Conservation (phyloP, 2,797 vertebrate genomes). For the Centroberyx gerrardi region DNA sequence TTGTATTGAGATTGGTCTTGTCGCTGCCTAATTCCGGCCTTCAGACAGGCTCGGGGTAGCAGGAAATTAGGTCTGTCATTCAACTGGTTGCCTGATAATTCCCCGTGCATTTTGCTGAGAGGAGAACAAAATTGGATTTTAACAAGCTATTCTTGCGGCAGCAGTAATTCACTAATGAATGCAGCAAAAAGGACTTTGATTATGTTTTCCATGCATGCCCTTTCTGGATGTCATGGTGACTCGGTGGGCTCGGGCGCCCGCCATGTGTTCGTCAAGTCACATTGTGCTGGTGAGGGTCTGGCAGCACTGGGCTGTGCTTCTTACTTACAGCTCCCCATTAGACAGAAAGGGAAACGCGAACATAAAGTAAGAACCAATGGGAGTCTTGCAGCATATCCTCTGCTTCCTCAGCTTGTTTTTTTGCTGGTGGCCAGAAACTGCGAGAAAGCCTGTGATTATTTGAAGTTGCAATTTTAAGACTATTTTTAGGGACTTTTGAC, state of each 20-base stretch:
- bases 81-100: not conserved
- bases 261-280: conserved; percentile 2
- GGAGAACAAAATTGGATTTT: not conserved
- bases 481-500: not conserved
- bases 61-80: not conserved
- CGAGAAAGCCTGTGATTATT: not conserved
- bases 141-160: not conserved
- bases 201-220: not conserved
- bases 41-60: not conserved
- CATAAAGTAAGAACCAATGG: too few species aligned
- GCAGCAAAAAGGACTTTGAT: not conserved
- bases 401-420: too few species aligned
- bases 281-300: not conserved
- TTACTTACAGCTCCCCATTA: too few species aligned
- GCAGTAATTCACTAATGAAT: not conserved
- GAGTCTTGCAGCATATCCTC: too few species aligned
- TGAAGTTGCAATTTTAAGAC: not conserved
- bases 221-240: not conserved
- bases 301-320: too few species aligned
- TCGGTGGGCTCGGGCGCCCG: not conserved
- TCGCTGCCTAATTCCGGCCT: too few species aligned
- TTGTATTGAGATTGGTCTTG: not conserved
- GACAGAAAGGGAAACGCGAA: too few species aligned
- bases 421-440: not conserved
- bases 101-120: not conserved